Conservation (phyloP, 2,797 vertebrate genomes). For the Carduelis carduelis region DNA sequence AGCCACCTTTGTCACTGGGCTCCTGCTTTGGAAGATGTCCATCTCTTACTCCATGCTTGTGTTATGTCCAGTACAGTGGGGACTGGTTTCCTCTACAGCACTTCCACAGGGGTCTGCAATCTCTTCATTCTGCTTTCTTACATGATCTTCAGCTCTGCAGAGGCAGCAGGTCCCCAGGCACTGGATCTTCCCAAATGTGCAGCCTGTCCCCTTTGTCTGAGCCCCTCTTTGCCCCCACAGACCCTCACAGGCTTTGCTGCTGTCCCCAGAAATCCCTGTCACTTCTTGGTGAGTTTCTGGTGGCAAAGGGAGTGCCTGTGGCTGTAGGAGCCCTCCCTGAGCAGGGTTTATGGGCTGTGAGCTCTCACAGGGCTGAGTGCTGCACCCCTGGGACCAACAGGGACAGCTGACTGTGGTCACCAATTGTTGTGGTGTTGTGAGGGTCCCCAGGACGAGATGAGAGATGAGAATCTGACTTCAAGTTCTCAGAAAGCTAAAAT, state of each 20-base stretch:
- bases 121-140: background rate
- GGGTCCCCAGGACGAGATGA: too few relatives aligned
- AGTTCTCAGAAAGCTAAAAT: too few relatives aligned
- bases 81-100: background rate
- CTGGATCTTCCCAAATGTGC: background rate
- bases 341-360: background rate
- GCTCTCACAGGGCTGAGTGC: background rate
- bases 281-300: background rate
- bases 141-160: rapidly evolving
- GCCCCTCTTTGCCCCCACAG: background rate
- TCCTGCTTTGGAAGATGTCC: background rate
- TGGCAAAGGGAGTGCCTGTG: background rate
- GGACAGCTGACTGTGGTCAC: background rate
- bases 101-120: background rate
- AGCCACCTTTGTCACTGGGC: background rate
- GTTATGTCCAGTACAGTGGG: background rate
- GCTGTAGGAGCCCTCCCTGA: background rate
- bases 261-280: background rate
- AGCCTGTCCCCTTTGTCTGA: background rate
- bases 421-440: too few relatives aligned
- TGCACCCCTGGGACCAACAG: background rate
- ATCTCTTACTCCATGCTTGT: background rate
- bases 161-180: background rate
- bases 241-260: background rate
- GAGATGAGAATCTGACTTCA: too few relatives aligned